Conservation (phyloP, 2,888 invertebrate genomes). For the Liopterus haemorrhoidalis region DNA sequence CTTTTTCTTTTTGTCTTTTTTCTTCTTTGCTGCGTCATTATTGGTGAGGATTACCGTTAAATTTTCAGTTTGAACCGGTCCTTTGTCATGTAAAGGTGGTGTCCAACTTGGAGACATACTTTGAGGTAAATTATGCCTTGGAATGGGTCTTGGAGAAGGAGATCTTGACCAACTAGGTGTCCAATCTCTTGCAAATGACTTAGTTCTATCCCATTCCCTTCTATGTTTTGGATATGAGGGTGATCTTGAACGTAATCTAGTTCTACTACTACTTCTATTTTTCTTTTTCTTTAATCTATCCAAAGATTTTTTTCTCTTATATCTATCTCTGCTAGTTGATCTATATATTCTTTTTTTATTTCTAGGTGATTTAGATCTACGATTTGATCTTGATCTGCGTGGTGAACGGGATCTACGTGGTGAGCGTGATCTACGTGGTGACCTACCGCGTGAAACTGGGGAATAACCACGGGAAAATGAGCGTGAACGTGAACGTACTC, state of each 20-base stretch:
- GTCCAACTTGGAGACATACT: conserved; percentile 53
- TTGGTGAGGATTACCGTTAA: conserved; percentile 56
- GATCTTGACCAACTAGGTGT: conserved; percentile 57
- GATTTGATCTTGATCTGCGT: conserved; percentile 28
- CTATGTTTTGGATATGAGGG: conserved; percentile 35
- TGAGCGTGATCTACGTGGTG: conserved; percentile 37
- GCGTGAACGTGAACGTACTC: conserved; percentile 26
- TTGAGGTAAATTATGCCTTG: conserved; percentile 34
- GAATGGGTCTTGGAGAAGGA: conserved; percentile 44
- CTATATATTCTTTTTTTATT: conserved; percentile 38
- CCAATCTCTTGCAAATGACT: conserved; percentile 39
- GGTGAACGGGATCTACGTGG: conserved; percentile 33
- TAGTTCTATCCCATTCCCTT: conserved; percentile 41
- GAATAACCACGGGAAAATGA: conserved; percentile 20
- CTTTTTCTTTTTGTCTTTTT: conserved; percentile 46
- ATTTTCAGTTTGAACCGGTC: conserved; percentile 48
- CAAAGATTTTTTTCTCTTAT: conserved; percentile 36
- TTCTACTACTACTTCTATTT: conserved; percentile 43
- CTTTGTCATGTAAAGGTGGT: conserved; percentile 51
- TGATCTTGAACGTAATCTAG: conserved; percentile 38
- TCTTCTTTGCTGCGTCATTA: conserved; percentile 51
- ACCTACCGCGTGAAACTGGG: conserved; percentile 30
- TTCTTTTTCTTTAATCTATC: conserved; percentile 35
- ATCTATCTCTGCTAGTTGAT: conserved; percentile 40
- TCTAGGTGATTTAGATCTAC: conserved; percentile 36